A percentile compares a stretch with the other conserved stretches of the same genome.
Conservation (phyloP, 1,140 invertebrate genomes). For the Drosophila kanapiae region DNA sequence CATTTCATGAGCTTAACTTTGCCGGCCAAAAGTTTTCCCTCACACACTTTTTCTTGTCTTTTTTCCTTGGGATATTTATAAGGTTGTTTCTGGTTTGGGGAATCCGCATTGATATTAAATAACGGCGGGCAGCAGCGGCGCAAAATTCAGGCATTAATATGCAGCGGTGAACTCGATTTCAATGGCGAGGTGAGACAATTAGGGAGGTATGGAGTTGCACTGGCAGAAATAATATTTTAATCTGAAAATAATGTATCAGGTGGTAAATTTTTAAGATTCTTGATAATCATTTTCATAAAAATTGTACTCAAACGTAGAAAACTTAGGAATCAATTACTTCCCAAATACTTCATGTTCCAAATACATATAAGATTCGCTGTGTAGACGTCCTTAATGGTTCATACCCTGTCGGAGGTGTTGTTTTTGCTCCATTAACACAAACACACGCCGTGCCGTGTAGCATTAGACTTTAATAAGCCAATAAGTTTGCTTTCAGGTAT, state of each 20-base stretch:
- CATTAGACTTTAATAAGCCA: constrained; percentile 83
- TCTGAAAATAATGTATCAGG: too few species aligned
- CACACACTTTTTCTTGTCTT: not conserved
- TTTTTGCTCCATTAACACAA: constrained; percentile 47
- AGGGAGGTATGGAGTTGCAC: constrained; percentile 4
- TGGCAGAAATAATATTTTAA: not conserved
- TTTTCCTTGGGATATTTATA: constrained; percentile 47
- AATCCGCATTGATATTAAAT: constrained; percentile 75
- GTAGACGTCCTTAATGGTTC: constrained; percentile 24
- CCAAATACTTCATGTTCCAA: too few species aligned
- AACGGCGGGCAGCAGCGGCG: constrained; percentile 10
- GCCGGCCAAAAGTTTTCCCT: constrained; percentile 23
- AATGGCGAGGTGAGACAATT: constrained; percentile 58
- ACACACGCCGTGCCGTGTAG: constrained; percentile 26
- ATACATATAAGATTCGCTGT: not conserved
- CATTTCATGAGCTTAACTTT: constrained; percentile 53
- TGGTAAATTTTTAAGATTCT: not conserved
- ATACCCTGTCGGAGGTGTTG: constrained; percentile 41
- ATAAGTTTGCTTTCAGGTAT: constrained; percentile 77
- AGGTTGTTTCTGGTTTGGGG: constrained; percentile 30
- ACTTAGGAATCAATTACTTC: too few species aligned
- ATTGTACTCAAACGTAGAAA: too few species aligned
- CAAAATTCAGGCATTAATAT: constrained; percentile 68
- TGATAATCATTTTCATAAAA: not conserved
- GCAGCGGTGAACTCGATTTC: constrained; percentile 55